phyloP scores from a whole-genome alignment of 2,113 vertebrate species.

The Emydocephalus ijimae region DNA sequence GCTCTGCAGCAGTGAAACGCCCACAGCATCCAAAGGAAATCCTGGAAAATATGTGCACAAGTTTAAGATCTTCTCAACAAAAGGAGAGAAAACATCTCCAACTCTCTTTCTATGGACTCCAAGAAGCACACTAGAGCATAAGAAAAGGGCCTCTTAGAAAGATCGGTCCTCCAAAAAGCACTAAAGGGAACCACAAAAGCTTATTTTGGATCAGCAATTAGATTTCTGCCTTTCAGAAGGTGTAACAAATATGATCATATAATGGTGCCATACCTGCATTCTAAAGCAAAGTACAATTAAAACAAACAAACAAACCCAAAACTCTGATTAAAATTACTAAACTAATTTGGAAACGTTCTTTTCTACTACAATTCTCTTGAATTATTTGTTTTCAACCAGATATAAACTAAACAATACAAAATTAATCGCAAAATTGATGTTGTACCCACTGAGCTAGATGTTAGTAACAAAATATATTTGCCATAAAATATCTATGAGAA shows the following conservation, averaged over 20 bases:
- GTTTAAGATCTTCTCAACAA: neutral
- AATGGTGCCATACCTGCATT: neutral
- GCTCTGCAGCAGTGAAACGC: constrained; percentile 95
- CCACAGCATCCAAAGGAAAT: constrained; percentile 99
- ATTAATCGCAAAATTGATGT: neutral
- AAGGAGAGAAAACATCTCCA: neutral
- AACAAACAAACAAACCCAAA: neutral
- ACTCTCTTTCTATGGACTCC: constrained; percentile 13
- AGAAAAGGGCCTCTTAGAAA: neutral
- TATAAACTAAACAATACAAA: neutral
- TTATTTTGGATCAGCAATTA: constrained; percentile 4
- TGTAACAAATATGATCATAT: neutral
- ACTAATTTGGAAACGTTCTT: neutral
- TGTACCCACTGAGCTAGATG: neutral
- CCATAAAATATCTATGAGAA: neutral
- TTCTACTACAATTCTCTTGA: neutral
- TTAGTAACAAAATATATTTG: neutral
- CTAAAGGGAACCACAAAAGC: constrained; percentile 33
- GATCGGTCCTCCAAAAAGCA: constrained; percentile 39
- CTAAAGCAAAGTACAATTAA: neutral
- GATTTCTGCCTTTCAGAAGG: neutral
- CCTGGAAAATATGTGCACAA: constrained; percentile 69
- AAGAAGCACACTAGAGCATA: constrained; percentile 18
- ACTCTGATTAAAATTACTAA: neutral
- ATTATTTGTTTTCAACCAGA: neutral